Percentiles rank a stretch among this genome's conserved stretches.
Evolutionary conservation across 2,888 invertebrate species (phyloP).

Genomic region (Drosophila birchii): DNA sequence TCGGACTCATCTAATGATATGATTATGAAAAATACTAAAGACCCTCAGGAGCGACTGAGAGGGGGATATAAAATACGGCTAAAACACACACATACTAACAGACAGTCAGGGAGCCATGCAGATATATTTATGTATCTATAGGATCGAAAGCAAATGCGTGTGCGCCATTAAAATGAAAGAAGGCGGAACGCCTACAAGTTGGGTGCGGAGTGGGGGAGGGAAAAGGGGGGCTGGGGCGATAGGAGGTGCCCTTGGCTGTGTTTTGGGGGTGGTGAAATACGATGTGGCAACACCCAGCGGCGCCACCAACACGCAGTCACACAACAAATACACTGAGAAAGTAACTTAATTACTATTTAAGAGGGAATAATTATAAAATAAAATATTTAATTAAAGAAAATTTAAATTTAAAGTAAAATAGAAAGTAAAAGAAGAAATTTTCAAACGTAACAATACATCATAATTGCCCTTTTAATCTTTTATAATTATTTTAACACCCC

Average conservation of each 20-base stretch:
- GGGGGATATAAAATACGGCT: constrained; percentile 63
- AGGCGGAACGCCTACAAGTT: constrained; percentile 74
- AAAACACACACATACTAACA: constrained; percentile 9
- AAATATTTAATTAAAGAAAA: too few relatives aligned
- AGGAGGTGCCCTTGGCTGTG: constrained; percentile 36
- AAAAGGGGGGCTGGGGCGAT: constrained; percentile 6
- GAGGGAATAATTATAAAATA: neutral
- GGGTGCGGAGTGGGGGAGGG: constrained; percentile 37
- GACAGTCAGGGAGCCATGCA: constrained; percentile 22
- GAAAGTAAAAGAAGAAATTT: too few relatives aligned
- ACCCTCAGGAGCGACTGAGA: constrained; percentile 19
- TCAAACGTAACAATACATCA: too few relatives aligned
- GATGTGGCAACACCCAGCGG: constrained; percentile 81
- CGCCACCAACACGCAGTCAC: constrained; percentile 58
- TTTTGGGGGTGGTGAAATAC: constrained; percentile 73
- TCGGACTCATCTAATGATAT: constrained; percentile 69
- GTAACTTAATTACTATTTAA: neutral
- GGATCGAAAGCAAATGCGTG: constrained; percentile 78
- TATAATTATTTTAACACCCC: too few relatives aligned
- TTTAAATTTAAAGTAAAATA: too few relatives aligned
- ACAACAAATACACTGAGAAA: constrained; percentile 14
- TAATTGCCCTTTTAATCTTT: too few relatives aligned
- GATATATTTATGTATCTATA: constrained; percentile 61
- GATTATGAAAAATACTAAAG: constrained; percentile 74
- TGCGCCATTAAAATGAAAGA: constrained; percentile 78